phyloP scores from a whole-genome alignment of 2,888 invertebrate species.

The Andrena fulva region DNA sequence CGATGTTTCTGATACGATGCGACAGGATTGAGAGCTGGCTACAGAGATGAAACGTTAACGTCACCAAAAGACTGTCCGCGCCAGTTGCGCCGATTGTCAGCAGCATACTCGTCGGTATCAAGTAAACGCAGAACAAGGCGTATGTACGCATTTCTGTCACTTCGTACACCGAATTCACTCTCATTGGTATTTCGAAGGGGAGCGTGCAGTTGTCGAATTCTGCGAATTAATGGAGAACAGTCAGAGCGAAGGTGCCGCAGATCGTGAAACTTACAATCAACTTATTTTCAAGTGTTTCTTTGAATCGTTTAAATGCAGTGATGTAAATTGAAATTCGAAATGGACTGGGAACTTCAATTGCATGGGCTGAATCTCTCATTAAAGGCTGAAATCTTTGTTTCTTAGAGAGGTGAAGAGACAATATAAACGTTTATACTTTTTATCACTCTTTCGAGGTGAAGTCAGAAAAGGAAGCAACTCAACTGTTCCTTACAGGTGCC shows the following conservation, averaged over 20 bases:
- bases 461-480: no score
- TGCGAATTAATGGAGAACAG: conserved; percentile 4
- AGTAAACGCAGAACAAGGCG: conserved; percentile 58
- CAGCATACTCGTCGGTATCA: conserved; percentile 50
- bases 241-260: background rate
- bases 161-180: conserved; percentile 53
- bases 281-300: background rate
- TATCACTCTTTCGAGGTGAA: no score
- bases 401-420: no score
- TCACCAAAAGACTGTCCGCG: conserved; percentile 62
- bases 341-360: background rate
- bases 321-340: background rate
- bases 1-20: conserved; percentile 45
- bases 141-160: conserved; percentile 50
- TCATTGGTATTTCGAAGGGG: conserved; percentile 58
- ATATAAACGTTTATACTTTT: no score
- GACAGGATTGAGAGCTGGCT: conserved; percentile 58
- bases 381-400: no score
- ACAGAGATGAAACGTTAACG: conserved; percentile 63
- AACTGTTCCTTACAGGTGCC: no score
- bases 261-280: background rate
- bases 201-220: conserved; percentile 59
- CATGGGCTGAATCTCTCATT: no score
- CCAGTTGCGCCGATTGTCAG: conserved; percentile 63
- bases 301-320: no score